These are phyloP conservation scores for Fukomys damarensis DNA, from an alignment of 2,113 vertebrate genomes.

Conservation along the genomic window DNA sequence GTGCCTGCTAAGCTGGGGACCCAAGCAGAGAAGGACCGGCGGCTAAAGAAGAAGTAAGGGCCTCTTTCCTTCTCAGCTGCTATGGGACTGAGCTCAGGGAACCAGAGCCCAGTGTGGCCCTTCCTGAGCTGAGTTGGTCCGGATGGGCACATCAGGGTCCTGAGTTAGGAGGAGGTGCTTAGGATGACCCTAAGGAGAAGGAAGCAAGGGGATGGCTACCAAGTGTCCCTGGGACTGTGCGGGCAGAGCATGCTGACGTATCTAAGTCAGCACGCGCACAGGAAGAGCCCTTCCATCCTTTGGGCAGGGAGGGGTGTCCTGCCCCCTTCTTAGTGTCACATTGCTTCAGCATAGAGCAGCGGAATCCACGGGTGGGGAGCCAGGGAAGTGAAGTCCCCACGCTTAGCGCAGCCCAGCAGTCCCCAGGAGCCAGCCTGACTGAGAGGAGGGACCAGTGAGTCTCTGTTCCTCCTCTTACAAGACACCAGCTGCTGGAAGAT, in stretches of 20 bases:
- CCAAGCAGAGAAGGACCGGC: slow-evolving; percentile 95
- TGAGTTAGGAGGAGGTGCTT: neutral
- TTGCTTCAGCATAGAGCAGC: neutral
- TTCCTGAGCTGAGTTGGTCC: neutral
- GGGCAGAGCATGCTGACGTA: neutral
- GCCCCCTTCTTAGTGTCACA: neutral
- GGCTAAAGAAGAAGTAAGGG: slow-evolving; percentile 96
- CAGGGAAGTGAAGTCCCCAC: neutral
- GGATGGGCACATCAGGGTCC: neutral
- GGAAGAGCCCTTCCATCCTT: neutral
- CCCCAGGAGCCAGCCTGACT: neutral
- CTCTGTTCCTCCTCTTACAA: slow-evolving; percentile 77
- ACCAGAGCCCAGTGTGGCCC: neutral
- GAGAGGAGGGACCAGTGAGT: slow-evolving; percentile 15
- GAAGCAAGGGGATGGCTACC: neutral
- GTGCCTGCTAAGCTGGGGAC: slow-evolving; percentile 96
- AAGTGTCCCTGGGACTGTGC: neutral
- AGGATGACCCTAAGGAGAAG: neutral
- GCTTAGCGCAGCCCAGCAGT: neutral
- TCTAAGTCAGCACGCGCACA: neutral
- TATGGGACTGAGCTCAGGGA: neutral
- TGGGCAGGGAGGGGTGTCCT: neutral
- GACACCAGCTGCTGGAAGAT: slow-evolving; percentile 97
- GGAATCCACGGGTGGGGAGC: neutral
- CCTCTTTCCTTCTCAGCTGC: neutral